Percentiles rank a stretch among this genome's conserved stretches.
These are phyloP conservation scores for Proctacanthus coquilletti DNA, from an alignment of 1,140 invertebrate species.

Conservation along the genomic window DNA sequence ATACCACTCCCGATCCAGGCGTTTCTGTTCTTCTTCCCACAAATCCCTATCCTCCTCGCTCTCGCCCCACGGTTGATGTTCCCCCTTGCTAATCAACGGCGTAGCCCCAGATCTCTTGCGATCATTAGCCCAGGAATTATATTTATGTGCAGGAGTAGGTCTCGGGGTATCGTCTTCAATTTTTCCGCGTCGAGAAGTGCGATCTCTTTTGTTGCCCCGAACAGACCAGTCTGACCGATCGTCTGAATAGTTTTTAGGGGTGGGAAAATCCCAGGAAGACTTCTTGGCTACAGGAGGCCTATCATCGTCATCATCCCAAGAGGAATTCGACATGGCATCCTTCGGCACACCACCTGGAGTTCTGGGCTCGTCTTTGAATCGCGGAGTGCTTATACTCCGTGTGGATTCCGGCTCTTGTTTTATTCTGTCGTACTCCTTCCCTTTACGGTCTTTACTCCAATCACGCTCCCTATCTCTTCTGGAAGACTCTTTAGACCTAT, in stretches of 20 bases:
- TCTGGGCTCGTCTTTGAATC: slow-evolving; percentile 61
- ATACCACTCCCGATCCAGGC: slow-evolving; percentile 94
- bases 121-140: slow-evolving; percentile 52
- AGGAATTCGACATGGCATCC: slow-evolving; percentile 30
- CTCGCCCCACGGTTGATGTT: slow-evolving; percentile 33
- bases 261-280: slow-evolving; percentile 87
- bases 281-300: slow-evolving; percentile 44
- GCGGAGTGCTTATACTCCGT: slow-evolving; percentile 47
- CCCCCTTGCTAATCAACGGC: slow-evolving; percentile 26
- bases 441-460: slow-evolving; percentile 14
- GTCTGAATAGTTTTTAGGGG: slow-evolving; percentile 40
- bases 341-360: slow-evolving; percentile 43
- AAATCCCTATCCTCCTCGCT: slow-evolving; percentile 53
- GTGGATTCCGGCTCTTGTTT: slow-evolving; percentile 26
- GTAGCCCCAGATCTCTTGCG: slow-evolving; percentile 45
- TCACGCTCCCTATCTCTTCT: slow-evolving; percentile 20
- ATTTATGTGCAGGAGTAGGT: slow-evolving; percentile 74
- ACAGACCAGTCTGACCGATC: slow-evolving; percentile 16
- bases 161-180: slow-evolving; percentile 51
- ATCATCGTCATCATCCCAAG: slow-evolving; percentile 86
- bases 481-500: slow-evolving; percentile 14
- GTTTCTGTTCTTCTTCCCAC: slow-evolving; percentile 88
- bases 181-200: slow-evolving; percentile 35
- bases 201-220: slow-evolving; percentile 15
- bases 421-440: slow-evolving; percentile 12